These are phyloP conservation scores for Phenganax subtilis DNA, from an alignment of 92 coral and sea anemone genomes.

Conservation along the genomic window DNA sequence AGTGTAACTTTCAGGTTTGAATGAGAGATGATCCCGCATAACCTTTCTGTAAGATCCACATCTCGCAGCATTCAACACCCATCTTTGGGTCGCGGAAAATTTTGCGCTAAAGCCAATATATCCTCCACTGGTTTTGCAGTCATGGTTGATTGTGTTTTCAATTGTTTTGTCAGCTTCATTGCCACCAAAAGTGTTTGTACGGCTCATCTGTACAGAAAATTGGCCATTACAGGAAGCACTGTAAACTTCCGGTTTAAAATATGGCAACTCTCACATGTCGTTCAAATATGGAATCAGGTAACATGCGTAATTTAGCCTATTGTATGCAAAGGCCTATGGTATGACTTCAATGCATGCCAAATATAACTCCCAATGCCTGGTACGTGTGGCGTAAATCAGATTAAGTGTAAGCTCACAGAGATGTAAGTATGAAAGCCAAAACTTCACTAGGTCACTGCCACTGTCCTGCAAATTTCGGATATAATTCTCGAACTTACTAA, in stretches of 20 bases:
- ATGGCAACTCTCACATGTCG: constrained; percentile 53
- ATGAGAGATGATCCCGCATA: neutral
- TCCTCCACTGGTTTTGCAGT: constrained; percentile 57
- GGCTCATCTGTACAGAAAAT: constrained; percentile 47
- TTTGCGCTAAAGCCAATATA: constrained; percentile 51
- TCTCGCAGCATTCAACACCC: no score
- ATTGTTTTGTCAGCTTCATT: constrained; percentile 52
- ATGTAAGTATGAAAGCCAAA: constrained; percentile 53
- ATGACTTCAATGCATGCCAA: constrained; percentile 35
- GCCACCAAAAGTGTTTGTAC: constrained; percentile 46
- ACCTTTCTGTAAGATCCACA: neutral
- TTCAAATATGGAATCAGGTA: constrained; percentile 41
- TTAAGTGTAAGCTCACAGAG: constrained; percentile 32
- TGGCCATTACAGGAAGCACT: constrained; percentile 39
- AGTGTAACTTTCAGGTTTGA: neutral
- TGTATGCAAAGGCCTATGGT: constrained; percentile 31
- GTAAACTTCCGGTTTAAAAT: constrained; percentile 51
- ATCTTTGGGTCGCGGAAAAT: constrained; percentile 6
- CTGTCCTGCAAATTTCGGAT: constrained; percentile 51
- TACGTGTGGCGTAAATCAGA: constrained; percentile 31
- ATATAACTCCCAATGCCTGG: constrained; percentile 37
- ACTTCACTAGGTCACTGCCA: constrained; percentile 47
- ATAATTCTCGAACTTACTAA: constrained; percentile 39
- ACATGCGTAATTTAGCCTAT: constrained; percentile 15
- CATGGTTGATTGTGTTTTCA: constrained; percentile 53